Conservation (phyloP, 1,140 invertebrate species). For the Ptiloglossa arizonensis region DNA sequence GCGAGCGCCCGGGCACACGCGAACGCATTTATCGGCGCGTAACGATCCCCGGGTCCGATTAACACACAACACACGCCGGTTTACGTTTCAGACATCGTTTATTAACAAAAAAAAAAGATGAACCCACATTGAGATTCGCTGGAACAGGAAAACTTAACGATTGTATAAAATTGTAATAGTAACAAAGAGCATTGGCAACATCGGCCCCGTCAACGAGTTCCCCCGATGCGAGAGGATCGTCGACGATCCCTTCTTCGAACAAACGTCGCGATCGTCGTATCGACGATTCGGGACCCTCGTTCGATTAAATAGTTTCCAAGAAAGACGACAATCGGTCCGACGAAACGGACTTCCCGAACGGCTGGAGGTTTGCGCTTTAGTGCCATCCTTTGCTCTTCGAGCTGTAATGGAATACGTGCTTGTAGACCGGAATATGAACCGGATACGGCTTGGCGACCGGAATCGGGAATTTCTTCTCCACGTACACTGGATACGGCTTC, state of each 20-base stretch:
- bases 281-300: background rate
- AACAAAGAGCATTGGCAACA: constrained; percentile 44
- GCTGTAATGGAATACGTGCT: constrained; percentile 88
- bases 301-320: constrained; percentile 13
- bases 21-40: background rate
- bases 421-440: constrained; percentile 90
- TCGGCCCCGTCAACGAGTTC: background rate
- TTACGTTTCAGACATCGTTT: constrained; percentile 26
- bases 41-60: background rate
- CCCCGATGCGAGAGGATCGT: too few species aligned
- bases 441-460: constrained; percentile 86
- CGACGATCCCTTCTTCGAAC: too few species aligned
- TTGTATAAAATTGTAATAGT: constrained; percentile 43
- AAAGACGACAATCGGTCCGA: background rate
- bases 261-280: background rate
- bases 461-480: constrained; percentile 79
- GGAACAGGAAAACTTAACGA: constrained; percentile 60
- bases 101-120: constrained; percentile 57
- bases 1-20: too few species aligned
- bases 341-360: background rate
- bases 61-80: too few species aligned
- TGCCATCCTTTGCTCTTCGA: constrained; percentile 74
- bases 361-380: constrained; percentile 42
- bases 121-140: background rate
- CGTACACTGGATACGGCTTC: constrained; percentile 87